Evolutionary conservation across 1,140 invertebrate species (phyloP), one percentile per base, ranked within the genome.

Genomic region (Oscheius sp.): DNA sequence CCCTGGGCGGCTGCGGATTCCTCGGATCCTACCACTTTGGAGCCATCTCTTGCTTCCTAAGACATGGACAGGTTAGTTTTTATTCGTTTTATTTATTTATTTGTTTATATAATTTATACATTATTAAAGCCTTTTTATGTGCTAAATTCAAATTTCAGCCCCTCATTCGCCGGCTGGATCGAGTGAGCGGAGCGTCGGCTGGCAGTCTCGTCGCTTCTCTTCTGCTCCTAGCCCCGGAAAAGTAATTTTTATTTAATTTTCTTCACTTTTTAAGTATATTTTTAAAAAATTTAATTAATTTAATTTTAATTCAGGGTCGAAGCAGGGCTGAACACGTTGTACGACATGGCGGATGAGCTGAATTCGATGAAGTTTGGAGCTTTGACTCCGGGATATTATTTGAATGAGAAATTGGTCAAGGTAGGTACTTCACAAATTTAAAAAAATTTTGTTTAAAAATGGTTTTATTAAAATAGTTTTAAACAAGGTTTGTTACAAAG

Each of bases 11-110:
- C 18, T 78, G 77, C 46, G 77, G 77, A 55, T 83, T 83, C 36
- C 63, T 84, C 0, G 80, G 80, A 45, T 75, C 73, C 18, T 84
- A 83, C 61, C 82, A 84, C 63, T 81, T 84, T 62, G 81, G 81
- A 35, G 82, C 76, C 1, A 77, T 84, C 49, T 73, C 80, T 15
- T 82, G 79, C 38, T 79, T 81, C 34, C 78, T 79, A 46, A 76
- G 68, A 42, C 71, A 84, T 70, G 80, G 83, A 49, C 80, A 84
- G 63, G 79, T 84, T 45, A 3, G 36, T 67, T 66, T 7, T 23
- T 49, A 20, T 20, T 20, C 23, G 26, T 10, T 65, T n/a, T 20
- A 13, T 67, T 28, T 20, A 23, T 20, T 67, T 10, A 67, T 13
- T 20, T 15, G 65, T 28, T 20, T 64, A 18, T n/a, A 65, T 29